phyloP scores from a whole-genome alignment of 2,113 vertebrate species.

The Arizona elegans region DNA sequence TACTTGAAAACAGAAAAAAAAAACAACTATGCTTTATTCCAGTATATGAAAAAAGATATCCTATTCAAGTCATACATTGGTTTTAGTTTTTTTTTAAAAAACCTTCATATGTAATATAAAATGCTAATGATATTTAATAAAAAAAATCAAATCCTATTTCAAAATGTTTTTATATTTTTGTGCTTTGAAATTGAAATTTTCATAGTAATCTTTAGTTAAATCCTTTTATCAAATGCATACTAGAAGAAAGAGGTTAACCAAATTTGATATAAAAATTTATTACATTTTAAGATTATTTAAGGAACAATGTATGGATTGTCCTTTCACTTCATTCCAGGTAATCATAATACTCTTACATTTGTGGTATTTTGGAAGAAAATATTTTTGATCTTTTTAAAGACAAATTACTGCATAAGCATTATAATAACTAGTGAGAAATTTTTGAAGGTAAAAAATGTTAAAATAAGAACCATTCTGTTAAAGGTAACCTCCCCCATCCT shows the following conservation, averaged over 20 bases:
- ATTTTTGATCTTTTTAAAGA: slow-evolving; percentile 33
- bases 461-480: background rate
- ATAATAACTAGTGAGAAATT: background rate
- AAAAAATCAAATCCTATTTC: background rate
- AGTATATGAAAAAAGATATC: background rate
- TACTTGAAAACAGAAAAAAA: slow-evolving; percentile 16
- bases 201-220: background rate
- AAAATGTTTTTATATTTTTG: background rate
- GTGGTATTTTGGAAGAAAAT: background rate
- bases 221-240: slow-evolving; percentile 8
- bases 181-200: background rate
- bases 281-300: slow-evolving; percentile 21
- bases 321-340: slow-evolving; percentile 28
- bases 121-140: background rate
- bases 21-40: slow-evolving; percentile 3
- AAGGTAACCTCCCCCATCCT: background rate
- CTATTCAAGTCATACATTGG: slow-evolving; percentile 38
- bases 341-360: background rate
- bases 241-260: slow-evolving; percentile 14
- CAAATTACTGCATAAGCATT: background rate
- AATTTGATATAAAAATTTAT: slow-evolving; percentile 26
- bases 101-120: background rate
- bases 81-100: background rate
- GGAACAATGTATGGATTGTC: slow-evolving; percentile 15
- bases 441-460: background rate